A percentile compares a stretch with the other conserved stretches of the same genome.
These are phyloP conservation scores for Drosophila antonietae DNA, from an alignment of 2,888 invertebrate genomes.

Conservation along the genomic window DNA sequence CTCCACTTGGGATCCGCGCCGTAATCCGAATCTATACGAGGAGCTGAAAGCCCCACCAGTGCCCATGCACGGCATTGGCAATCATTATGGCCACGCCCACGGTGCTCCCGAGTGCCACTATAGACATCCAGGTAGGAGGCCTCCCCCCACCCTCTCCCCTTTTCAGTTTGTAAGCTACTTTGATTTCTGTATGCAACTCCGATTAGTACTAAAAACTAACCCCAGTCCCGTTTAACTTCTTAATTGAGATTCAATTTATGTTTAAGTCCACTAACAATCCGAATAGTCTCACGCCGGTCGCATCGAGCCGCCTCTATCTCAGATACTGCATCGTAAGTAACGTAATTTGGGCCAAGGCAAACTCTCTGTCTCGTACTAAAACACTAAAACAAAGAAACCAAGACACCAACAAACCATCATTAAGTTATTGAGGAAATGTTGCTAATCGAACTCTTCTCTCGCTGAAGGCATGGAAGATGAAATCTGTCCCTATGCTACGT, in stretches of 20 bases:
- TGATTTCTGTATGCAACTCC: slow-evolving; percentile 24
- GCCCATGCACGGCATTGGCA: slow-evolving; percentile 83
- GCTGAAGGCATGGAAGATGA: slow-evolving; percentile 95
- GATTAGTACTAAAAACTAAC: slow-evolving; percentile 31
- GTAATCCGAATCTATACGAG: slow-evolving; percentile 92
- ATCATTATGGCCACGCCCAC: slow-evolving; percentile 81
- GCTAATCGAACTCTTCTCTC: slow-evolving; percentile 48
- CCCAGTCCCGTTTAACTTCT: slow-evolving; percentile 11
- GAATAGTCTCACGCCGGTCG: slow-evolving; percentile 57
- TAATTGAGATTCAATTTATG: slow-evolving; percentile 25
- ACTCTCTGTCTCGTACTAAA: slow-evolving; percentile 51
- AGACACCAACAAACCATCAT: slow-evolving; percentile 18
- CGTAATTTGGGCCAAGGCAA: slow-evolving; percentile 13
- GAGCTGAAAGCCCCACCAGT: slow-evolving; percentile 91
- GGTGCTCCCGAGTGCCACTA: slow-evolving; percentile 83
- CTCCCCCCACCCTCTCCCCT: slow-evolving; percentile 16
- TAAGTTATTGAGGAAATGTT: background rate
- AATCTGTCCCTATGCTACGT: slow-evolving; percentile 98
- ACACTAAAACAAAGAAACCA: slow-evolving; percentile 68
- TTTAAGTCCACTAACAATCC: slow-evolving; percentile 37
- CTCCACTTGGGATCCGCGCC: slow-evolving; percentile 95
- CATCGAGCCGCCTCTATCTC: slow-evolving; percentile 42
- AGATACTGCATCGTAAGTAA: slow-evolving; percentile 63
- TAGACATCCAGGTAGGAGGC: slow-evolving; percentile 84
- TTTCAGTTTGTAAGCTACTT: slow-evolving; percentile 31